Conservation (phyloP, 1,140 invertebrate genomes). For the Rhagoletis pomonella region DNA sequence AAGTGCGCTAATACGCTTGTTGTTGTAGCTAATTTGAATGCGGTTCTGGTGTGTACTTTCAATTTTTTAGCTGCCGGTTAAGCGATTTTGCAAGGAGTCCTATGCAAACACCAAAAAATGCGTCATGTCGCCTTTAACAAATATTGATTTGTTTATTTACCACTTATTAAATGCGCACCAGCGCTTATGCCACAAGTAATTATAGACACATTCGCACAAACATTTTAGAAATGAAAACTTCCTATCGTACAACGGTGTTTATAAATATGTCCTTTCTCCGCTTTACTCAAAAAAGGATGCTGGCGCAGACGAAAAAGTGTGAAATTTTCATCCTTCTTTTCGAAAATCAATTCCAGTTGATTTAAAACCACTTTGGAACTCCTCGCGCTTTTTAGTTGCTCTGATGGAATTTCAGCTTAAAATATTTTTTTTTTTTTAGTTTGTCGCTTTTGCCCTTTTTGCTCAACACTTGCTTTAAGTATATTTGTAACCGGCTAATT, state of each 20-base stretch:
- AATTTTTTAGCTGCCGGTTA: not conserved
- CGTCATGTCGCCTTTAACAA: not conserved
- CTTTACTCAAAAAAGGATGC: not conserved
- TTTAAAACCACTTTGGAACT: conserved; percentile 9
- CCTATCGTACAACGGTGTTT: too few species aligned
- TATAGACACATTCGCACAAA: not conserved
- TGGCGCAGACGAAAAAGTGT: too few species aligned
- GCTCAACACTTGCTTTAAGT: too few species aligned
- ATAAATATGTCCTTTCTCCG: not conserved
- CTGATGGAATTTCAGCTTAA: too few species aligned
- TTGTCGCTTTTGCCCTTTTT: too few species aligned
- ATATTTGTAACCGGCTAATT: not conserved
- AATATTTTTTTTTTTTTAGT: too few species aligned
- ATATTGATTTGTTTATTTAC: conserved; percentile 35
- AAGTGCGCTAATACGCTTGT: not conserved
- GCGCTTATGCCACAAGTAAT: not conserved
- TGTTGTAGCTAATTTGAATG: conserved; percentile 17
- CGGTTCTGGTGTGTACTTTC: too few species aligned
- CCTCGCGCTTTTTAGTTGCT: too few species aligned
- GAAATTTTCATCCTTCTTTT: too few species aligned
- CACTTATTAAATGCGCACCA: conserved; percentile 28
- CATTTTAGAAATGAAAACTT: not conserved
- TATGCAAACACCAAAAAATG: conserved; percentile 25
- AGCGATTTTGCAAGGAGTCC: not conserved
- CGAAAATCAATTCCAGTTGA: not conserved